These are phyloP conservation scores for Magallana gigas DNA, from an alignment of 1,140 invertebrate genomes.

Conservation along the genomic window DNA sequence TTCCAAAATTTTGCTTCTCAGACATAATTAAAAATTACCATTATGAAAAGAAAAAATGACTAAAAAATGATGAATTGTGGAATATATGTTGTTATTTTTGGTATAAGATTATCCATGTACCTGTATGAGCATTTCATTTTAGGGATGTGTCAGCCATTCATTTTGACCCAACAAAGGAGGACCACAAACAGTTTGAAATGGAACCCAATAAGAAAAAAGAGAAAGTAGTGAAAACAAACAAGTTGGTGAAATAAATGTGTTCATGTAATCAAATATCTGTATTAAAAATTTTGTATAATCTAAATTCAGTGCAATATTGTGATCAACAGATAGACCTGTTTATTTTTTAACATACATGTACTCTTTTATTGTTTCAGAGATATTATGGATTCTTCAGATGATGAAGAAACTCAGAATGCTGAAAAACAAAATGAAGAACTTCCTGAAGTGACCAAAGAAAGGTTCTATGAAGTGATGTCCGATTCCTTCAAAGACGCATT, in stretches of 20 bases:
- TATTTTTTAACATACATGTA: too few relatives aligned
- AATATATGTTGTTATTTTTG: too few relatives aligned
- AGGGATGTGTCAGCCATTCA: conserved; percentile 64
- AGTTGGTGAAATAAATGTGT: too few relatives aligned
- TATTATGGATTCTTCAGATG: not conserved
- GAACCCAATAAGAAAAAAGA: conserved; percentile 42
- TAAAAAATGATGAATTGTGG: too few relatives aligned
- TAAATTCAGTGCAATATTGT: too few relatives aligned
- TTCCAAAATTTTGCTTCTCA: too few relatives aligned
- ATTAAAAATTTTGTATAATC: too few relatives aligned
- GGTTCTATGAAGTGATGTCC: conserved; percentile 62
- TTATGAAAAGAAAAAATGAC: too few relatives aligned
- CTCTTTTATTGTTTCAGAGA: not conserved
- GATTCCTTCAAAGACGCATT: conserved; percentile 57
- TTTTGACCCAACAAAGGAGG: conserved; percentile 65
- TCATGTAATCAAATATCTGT: too few relatives aligned
- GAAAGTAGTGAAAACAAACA: not conserved
- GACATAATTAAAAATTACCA: too few relatives aligned
- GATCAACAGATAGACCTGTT: too few relatives aligned
- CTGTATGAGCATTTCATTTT: conserved; percentile 43
- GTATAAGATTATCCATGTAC: too few relatives aligned
- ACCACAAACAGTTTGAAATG: conserved; percentile 64
- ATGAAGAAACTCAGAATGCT: conserved; percentile 5
- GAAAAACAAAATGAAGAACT: conserved; percentile 35
- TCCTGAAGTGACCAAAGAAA: conserved; percentile 62